Evolutionary conservation across 1,140 invertebrate species (phyloP).

Genomic region (Anastrepha obliqua): DNA sequence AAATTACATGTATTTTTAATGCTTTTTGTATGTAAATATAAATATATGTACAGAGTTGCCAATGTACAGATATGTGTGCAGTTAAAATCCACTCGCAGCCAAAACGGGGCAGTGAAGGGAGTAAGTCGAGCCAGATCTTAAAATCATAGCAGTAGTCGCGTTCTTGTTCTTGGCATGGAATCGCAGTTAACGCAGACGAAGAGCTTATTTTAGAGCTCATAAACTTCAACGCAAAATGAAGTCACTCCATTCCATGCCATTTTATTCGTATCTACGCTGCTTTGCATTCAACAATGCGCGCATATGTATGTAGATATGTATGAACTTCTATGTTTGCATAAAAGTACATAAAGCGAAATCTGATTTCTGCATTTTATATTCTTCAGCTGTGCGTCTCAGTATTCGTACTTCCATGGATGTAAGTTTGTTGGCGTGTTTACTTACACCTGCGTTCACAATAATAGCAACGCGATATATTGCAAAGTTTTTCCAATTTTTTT

Average conservation of each 20-base stretch:
- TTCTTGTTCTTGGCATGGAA: background rate
- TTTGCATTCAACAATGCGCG: slow-evolving; percentile 12
- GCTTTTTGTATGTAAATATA: background rate
- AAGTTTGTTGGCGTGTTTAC: too few species aligned
- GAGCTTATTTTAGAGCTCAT: slow-evolving; percentile 38
- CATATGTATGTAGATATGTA: background rate
- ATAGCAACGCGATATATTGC: too few species aligned
- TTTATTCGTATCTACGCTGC: background rate
- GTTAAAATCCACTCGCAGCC: background rate
- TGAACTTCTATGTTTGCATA: too few species aligned
- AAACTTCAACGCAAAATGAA: slow-evolving; percentile 33
- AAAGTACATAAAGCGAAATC: too few species aligned
- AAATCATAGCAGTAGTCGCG: background rate
- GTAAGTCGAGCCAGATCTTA: background rate
- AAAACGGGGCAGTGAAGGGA: background rate
- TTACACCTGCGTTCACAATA: too few species aligned
- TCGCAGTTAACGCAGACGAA: background rate
- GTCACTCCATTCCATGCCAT: background rate
- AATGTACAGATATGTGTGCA: background rate
- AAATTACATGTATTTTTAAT: background rate
- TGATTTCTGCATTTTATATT: too few species aligned
- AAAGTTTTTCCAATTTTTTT: too few species aligned
- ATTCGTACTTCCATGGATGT: too few species aligned
- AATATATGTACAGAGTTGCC: background rate
- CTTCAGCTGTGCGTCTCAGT: too few species aligned